Percentiles rank a stretch among this genome's conserved stretches.
These are phyloP conservation scores for Uloborus diversus DNA, from an alignment of 1,140 invertebrate species.

Conservation along the genomic window DNA sequence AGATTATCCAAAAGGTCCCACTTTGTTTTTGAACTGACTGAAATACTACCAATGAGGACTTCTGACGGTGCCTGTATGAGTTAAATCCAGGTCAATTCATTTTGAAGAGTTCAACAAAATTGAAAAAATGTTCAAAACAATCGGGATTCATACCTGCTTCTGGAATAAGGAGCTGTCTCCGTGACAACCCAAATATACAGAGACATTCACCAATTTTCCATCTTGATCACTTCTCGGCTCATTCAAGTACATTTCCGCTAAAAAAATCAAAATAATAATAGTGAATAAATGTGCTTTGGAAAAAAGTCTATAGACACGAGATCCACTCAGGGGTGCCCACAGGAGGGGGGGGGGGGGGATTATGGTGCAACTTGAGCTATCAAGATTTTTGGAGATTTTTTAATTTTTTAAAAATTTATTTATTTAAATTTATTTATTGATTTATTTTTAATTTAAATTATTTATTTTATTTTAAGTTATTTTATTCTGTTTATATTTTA, in stretches of 20 bases:
- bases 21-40: slow-evolving; percentile 89
- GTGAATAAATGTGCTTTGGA: neutral
- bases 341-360: too few relatives aligned
- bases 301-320: too few relatives aligned
- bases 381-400: too few relatives aligned
- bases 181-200: slow-evolving; percentile 77
- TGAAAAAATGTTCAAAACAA: neutral
- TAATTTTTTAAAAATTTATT: too few relatives aligned
- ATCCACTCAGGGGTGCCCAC: too few relatives aligned
- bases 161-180: slow-evolving; percentile 55
- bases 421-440: too few relatives aligned
- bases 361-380: too few relatives aligned
- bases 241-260: slow-evolving; percentile 58
- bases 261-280: slow-evolving; percentile 25
- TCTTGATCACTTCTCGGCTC: slow-evolving; percentile 76
- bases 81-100: neutral
- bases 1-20: slow-evolving; percentile 95
- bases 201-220: slow-evolving; percentile 84
- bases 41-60: slow-evolving; percentile 83
- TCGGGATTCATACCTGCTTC: slow-evolving; percentile 34
- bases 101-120: neutral
- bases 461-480: too few relatives aligned
- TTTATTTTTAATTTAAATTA: too few relatives aligned
- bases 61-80: slow-evolving; percentile 60
- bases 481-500: too few relatives aligned